A percentile compares a stretch with the other conserved stretches of the same genome.
These are phyloP conservation scores for Procapra przewalskii DNA, from an alignment of 2,113 vertebrate species.

Conservation along the genomic window DNA sequence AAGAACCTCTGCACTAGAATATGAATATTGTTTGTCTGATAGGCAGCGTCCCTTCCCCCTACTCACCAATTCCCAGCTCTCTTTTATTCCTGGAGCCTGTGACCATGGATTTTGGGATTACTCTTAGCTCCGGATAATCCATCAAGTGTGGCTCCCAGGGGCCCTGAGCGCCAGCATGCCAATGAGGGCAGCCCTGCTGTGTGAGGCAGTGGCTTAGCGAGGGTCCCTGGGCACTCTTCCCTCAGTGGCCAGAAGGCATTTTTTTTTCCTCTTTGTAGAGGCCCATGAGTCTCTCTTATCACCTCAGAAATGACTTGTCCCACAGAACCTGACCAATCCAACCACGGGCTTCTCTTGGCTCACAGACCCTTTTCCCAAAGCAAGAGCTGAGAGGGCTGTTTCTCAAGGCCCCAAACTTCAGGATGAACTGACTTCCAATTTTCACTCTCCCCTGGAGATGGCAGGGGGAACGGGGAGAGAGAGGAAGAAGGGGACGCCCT, in stretches of 20 bases:
- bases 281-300: neutral
- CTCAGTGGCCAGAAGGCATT: neutral
- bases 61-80: neutral
- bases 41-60: neutral
- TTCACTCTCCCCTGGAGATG: constrained; percentile 4
- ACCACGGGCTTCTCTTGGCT: neutral
- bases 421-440: neutral
- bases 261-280: neutral
- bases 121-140: constrained; percentile 28
- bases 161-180: constrained; percentile 2
- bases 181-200: neutral
- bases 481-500: neutral
- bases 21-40: neutral
- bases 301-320: neutral
- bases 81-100: constrained; percentile 4
- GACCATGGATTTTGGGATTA: constrained; percentile 29
- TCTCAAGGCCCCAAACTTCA: neutral
- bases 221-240: neutral
- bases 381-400: neutral
- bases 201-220: neutral
- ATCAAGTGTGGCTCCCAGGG: constrained; percentile 36
- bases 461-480: neutral
- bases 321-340: neutral
- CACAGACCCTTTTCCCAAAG: neutral
- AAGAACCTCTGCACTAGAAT: neutral